These are phyloP conservation scores for Stegodyphus dumicola DNA, from an alignment of 1,140 invertebrate genomes.

Conservation along the genomic window DNA sequence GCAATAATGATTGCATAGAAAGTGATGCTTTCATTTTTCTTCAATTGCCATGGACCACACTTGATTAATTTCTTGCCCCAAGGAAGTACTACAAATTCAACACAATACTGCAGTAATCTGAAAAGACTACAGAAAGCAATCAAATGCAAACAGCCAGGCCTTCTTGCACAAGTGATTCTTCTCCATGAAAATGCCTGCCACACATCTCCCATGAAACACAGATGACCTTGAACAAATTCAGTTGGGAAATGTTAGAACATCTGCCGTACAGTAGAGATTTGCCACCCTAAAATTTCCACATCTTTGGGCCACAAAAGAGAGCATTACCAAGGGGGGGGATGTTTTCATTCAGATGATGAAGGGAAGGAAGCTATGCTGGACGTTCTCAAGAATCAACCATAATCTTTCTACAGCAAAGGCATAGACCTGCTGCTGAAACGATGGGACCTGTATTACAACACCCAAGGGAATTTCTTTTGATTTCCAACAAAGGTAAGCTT, in stretches of 20 bases:
- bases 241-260: neutral
- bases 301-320: neutral
- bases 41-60: no score
- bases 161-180: constrained; percentile 9
- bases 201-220: neutral
- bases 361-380: neutral
- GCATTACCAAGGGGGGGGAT: neutral
- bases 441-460: neutral
- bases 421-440: constrained; percentile 9
- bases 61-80: no score
- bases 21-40: no score
- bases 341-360: neutral
- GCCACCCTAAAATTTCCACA: neutral
- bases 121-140: constrained; percentile 5
- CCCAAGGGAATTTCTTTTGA: neutral
- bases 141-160: constrained; percentile 2
- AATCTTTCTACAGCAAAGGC: constrained; percentile 1
- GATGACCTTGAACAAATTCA: neutral
- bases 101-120: constrained; percentile 3
- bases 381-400: neutral
- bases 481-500: neutral
- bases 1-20: no score
- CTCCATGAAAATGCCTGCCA: neutral
- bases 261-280: no score
- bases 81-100: neutral